These are phyloP conservation scores for Exaiptasia diaphana DNA, from an alignment of 64 coral and sea anemone genomes.

Conservation along the genomic window DNA sequence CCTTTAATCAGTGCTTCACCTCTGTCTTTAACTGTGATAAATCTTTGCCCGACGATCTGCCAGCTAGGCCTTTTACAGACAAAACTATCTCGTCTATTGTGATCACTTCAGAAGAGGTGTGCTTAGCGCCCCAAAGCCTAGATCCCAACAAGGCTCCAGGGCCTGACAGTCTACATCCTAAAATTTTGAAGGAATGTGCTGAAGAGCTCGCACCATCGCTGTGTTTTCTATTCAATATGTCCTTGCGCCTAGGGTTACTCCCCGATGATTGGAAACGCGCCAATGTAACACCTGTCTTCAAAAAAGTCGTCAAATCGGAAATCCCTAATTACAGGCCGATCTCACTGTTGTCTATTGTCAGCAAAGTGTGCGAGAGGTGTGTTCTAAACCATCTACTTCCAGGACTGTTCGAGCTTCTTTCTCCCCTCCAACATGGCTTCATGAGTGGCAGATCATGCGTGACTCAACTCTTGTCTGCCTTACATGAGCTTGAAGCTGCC, in stretches of 20 bases:
- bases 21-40: conserved; percentile 4
- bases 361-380: conserved; percentile 11
- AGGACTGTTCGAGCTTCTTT: background rate
- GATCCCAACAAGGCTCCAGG: background rate
- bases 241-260: background rate
- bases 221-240: background rate
- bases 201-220: background rate
- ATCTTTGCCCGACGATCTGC: background rate
- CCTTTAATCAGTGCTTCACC: background rate
- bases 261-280: conserved; percentile 25
- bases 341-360: background rate
- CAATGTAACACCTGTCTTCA: conserved; percentile 3
- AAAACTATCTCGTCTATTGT: background rate
- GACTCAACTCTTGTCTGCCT: background rate
- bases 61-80: background rate
- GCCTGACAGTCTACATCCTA: background rate
- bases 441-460: background rate
- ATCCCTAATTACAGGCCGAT: conserved; percentile 1
- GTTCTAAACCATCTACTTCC: background rate
- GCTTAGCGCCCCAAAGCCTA: background rate
- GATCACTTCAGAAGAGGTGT: background rate
- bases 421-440: conserved; percentile 5
- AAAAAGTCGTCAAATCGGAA: background rate
- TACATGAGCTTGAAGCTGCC: background rate
- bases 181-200: background rate